Evolutionary conservation across 2,113 vertebrate species (phyloP).

Genomic region (Urocynchramus pylzowi): DNA sequence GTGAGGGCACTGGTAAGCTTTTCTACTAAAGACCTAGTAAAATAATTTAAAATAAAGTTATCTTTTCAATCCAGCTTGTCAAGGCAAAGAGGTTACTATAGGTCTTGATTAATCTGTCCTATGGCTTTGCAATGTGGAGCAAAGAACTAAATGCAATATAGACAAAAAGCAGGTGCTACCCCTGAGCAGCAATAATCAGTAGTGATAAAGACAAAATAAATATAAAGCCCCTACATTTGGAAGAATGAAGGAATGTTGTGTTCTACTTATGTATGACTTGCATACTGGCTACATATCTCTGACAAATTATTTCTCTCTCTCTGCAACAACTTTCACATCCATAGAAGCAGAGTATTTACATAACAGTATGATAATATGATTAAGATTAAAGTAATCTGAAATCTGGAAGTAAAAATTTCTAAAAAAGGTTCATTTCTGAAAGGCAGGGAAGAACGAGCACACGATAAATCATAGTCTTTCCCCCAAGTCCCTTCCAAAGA

Average conservation of each 20-base stretch:
- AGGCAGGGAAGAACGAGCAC: neutral
- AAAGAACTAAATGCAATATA: neutral
- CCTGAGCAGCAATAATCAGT: neutral
- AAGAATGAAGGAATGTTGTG: neutral
- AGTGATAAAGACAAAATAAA: neutral
- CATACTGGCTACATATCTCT: neutral
- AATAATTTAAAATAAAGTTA: neutral
- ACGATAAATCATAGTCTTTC: neutral
- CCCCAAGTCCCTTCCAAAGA: neutral
- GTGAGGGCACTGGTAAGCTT: neutral
- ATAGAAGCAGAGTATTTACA: neutral
- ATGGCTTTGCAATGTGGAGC: neutral
- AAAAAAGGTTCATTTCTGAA: neutral
- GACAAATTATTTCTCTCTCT: neutral
- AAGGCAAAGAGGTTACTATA: neutral
- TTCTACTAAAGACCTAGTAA: neutral
- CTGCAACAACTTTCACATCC: neutral
- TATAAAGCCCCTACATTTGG: fast-evolving
- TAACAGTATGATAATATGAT: neutral
- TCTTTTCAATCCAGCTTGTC: neutral
- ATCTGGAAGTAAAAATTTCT: neutral
- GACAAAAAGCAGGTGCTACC: neutral
- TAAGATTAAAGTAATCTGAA: neutral
- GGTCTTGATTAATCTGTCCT: neutral
- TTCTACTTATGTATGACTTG: neutral